phyloP scores from a whole-genome alignment of 1,140 invertebrate species.

The Bombus vancouverensis region DNA sequence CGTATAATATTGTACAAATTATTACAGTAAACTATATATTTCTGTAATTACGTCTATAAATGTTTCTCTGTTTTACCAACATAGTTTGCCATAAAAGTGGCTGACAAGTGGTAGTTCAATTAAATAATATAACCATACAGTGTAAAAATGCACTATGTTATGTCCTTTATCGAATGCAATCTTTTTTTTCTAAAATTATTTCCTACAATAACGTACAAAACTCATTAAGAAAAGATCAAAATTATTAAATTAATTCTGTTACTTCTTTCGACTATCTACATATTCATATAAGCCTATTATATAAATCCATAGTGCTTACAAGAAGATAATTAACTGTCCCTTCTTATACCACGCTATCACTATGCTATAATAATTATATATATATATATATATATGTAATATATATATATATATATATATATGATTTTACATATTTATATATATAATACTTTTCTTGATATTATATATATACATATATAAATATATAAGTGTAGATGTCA shows the following conservation, averaged over 20 bases:
- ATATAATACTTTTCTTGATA: conserved; percentile 65
- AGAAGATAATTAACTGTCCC: conserved; percentile 65
- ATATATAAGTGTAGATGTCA: conserved; percentile 52
- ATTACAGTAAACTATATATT: conserved; percentile 82
- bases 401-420: conserved; percentile 72
- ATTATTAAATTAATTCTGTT: conserved; percentile 80
- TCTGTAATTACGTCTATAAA: conserved; percentile 80
- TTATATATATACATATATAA: conserved; percentile 74
- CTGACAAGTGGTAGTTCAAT: conserved; percentile 75
- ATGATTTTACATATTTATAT: conserved; percentile 70
- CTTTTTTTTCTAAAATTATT: conserved; percentile 76
- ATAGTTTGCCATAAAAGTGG: conserved; percentile 74
- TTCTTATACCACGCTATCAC: conserved; percentile 61
- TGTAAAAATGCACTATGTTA: conserved; percentile 70
- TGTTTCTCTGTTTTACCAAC: conserved; percentile 80
- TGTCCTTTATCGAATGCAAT: conserved; percentile 59
- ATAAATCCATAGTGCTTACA: conserved; percentile 69
- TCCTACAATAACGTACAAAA: conserved; percentile 81
- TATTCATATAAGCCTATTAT: conserved; percentile 78
- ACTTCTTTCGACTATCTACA: conserved; percentile 80
- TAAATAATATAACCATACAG: conserved; percentile 79
- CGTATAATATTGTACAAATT: conserved; percentile 83
- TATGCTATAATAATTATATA: conserved; percentile 69
- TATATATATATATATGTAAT: conserved; percentile 72
- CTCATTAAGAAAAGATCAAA: conserved; percentile 77